Evolutionary conservation across 2,888 invertebrate species (phyloP).

Genomic region (Amphipyra tragopoginis): DNA sequence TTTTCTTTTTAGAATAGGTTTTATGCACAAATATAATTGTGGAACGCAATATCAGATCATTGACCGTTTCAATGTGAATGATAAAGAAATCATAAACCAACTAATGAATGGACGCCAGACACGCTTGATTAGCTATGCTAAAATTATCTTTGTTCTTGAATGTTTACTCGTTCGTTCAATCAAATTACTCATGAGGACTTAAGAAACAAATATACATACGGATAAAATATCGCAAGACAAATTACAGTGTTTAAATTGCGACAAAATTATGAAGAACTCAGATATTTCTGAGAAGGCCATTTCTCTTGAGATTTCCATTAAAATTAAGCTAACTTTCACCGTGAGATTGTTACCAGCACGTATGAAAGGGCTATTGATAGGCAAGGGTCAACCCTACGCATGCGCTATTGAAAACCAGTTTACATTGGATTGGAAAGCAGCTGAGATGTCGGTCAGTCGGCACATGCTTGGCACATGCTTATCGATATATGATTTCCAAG

Average conservation of each 20-base stretch:
- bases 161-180: conserved; percentile 27
- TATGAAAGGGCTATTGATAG: conserved; percentile 59
- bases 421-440: conserved; percentile 64
- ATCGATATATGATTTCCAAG: conserved; percentile 52
- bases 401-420: conserved; percentile 58
- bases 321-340: conserved; percentile 58
- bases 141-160: conserved; percentile 45
- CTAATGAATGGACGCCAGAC: conserved; percentile 43
- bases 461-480: conserved; percentile 61
- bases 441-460: conserved; percentile 65
- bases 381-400: conserved; percentile 55
- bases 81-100: conserved; percentile 19
- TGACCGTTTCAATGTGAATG: conserved; percentile 25
- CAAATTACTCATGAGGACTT: conserved; percentile 12
- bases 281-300: conserved; percentile 33
- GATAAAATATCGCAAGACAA: conserved; percentile 31
- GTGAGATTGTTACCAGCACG: conserved; percentile 33
- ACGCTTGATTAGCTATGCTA: conserved; percentile 43
- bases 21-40: not conserved
- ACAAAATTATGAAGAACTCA: conserved; percentile 37
- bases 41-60: conserved; percentile 19
- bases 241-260: conserved; percentile 26
- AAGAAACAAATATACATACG: conserved; percentile 12
- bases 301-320: conserved; percentile 49
- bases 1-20: not conserved